Evolutionary conservation across 2,113 vertebrate species (phyloP).

Genomic region (Castor canadensis): DNA sequence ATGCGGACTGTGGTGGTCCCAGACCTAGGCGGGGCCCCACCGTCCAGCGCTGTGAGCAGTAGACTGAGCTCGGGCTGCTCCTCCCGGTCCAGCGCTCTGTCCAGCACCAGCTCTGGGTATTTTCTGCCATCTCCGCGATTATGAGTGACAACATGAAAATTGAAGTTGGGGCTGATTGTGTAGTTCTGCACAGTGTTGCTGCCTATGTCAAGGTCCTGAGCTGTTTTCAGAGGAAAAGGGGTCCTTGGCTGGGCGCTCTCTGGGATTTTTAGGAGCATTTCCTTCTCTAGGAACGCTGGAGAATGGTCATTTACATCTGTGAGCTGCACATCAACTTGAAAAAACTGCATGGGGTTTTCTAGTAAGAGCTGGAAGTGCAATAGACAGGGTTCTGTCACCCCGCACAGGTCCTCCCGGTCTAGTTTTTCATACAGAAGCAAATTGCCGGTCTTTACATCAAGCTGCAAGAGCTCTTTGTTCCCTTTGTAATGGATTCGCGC

Average conservation of each 20-base stretch:
- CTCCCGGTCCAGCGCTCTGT: constrained; percentile 77
- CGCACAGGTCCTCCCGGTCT: constrained; percentile 70
- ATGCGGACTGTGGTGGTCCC: constrained; percentile 71
- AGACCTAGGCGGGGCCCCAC: constrained; percentile 69
- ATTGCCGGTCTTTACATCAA: constrained; percentile 80
- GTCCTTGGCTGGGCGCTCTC: constrained; percentile 84
- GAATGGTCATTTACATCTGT: constrained; percentile 88
- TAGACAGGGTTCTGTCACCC: constrained; percentile 81
- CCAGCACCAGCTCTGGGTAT: constrained; percentile 75
- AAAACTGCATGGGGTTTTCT: constrained; percentile 85
- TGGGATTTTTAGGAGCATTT: constrained; percentile 87
- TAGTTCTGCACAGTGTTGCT: constrained; percentile 87
- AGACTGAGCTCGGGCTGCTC: constrained; percentile 42
- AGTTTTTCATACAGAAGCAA: constrained; percentile 81
- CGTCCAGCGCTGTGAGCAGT: constrained; percentile 75
- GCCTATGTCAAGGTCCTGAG: constrained; percentile 85
- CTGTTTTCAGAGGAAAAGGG: constrained; percentile 86
- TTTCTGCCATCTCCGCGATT: background rate
- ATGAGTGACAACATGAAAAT: constrained; percentile 84
- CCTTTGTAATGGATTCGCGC: constrained; percentile 83
- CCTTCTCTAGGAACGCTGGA: constrained; percentile 83
- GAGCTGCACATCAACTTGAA: constrained; percentile 86
- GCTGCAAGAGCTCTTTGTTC: constrained; percentile 85
- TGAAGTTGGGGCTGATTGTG: constrained; percentile 83
- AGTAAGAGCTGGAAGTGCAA: constrained; percentile 74